A percentile compares a stretch with the other conserved stretches of the same genome.
phyloP scores from a whole-genome alignment of 2,888 invertebrate species.

The Sipha maydis region DNA sequence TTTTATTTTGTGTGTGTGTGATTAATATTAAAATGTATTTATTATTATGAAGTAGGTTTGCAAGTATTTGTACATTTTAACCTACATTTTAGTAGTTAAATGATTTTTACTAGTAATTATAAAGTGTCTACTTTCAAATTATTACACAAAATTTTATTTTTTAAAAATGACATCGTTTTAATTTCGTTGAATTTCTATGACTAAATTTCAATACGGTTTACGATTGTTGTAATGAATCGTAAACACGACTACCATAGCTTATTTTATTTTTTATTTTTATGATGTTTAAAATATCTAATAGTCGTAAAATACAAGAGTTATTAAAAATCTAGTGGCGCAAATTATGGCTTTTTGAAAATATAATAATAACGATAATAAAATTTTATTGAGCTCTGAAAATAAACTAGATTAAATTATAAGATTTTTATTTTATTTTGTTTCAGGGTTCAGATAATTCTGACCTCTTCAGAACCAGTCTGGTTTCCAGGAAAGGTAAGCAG shows the following conservation, averaged over 20 bases:
- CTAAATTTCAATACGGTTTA: slow-evolving; percentile 42
- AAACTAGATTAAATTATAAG: slow-evolving; percentile 35
- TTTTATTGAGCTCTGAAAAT: slow-evolving; percentile 43
- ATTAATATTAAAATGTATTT: slow-evolving; percentile 14
- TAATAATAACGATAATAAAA: slow-evolving; percentile 44
- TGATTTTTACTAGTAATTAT: slow-evolving; percentile 32
- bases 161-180: slow-evolving; percentile 49
- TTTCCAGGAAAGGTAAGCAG: slow-evolving; percentile 59
- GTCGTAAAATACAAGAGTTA: slow-evolving; percentile 45
- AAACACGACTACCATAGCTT: slow-evolving; percentile 37
- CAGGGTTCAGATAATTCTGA: slow-evolving; percentile 60
- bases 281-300: slow-evolving; percentile 22
- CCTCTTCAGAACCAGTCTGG: slow-evolving; percentile 48
- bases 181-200: slow-evolving; percentile 49
- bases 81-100: slow-evolving; percentile 32
- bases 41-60: slow-evolving; percentile 23
- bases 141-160: slow-evolving; percentile 34
- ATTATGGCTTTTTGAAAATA: slow-evolving; percentile 58
- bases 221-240: slow-evolving; percentile 34
- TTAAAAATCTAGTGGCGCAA: slow-evolving; percentile 40
- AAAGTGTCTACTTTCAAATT: slow-evolving; percentile 31
- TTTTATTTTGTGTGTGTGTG: slow-evolving; percentile 27
- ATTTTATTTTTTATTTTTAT: slow-evolving; percentile 48
- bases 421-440: slow-evolving; percentile 48
- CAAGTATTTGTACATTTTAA: slow-evolving; percentile 37